These are phyloP conservation scores for Tinea pellionella DNA, from an alignment of 2,888 invertebrate species.

Conservation along the genomic window DNA sequence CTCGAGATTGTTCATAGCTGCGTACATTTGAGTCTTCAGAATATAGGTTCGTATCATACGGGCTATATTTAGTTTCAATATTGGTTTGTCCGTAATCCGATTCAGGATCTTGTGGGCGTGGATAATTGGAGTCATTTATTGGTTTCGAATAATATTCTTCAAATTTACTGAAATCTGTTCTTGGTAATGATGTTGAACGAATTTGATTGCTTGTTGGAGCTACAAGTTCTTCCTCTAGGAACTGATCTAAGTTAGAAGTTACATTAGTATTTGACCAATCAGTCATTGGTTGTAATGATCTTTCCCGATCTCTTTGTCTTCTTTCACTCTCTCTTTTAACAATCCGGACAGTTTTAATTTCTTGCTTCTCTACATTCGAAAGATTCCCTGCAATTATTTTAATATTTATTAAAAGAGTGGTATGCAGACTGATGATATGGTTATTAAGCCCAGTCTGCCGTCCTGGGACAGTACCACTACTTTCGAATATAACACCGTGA, in stretches of 20 bases:
- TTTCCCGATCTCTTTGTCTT: constrained; percentile 83
- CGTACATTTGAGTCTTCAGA: background rate
- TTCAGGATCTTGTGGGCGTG: constrained; percentile 29
- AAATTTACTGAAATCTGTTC: constrained; percentile 50
- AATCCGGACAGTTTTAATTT: constrained; percentile 93
- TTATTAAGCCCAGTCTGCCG: too few species aligned
- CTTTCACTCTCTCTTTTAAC: constrained; percentile 93
- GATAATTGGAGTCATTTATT: background rate
- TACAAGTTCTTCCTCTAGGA: constrained; percentile 57
- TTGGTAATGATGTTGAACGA: constrained; percentile 66
- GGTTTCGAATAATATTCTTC: constrained; percentile 44
- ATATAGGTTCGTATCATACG: background rate
- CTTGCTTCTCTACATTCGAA: constrained; percentile 83
- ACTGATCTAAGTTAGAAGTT: constrained; percentile 56
- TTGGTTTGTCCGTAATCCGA: constrained; percentile 28
- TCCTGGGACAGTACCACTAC: too few species aligned
- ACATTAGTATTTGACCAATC: constrained; percentile 55
- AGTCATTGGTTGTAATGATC: constrained; percentile 63
- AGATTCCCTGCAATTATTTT: constrained; percentile 67
- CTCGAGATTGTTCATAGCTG: background rate
- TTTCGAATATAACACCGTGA: too few species aligned
- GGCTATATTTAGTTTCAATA: constrained; percentile 15
- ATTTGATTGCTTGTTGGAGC: constrained; percentile 42
- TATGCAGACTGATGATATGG: too few species aligned
- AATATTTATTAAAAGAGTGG: too few species aligned